Evolutionary conservation across 92 coral and sea anemone genomes (phyloP).

Genomic region (Zoanthus sansibaricus): DNA sequence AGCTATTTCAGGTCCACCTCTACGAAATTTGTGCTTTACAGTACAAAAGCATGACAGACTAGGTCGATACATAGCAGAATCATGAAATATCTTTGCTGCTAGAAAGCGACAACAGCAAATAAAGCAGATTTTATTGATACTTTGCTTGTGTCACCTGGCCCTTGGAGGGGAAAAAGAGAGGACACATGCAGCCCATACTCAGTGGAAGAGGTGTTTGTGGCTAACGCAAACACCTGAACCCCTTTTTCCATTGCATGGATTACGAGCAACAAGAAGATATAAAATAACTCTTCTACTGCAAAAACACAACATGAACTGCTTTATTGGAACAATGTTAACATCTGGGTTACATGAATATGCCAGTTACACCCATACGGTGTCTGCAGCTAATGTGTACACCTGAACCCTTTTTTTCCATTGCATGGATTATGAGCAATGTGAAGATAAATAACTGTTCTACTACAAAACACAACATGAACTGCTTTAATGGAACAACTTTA

Average conservation of each 20-base stretch:
- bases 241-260: constrained; percentile 31
- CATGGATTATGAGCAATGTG: constrained; percentile 29
- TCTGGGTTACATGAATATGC: constrained; percentile 39
- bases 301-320: constrained; percentile 39
- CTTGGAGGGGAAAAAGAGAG: constrained; percentile 37
- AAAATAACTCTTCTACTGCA: constrained; percentile 30
- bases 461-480: constrained; percentile 35
- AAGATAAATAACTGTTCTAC: constrained; percentile 25
- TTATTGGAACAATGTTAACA: constrained; percentile 31
- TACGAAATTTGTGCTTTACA: constrained; percentile 31
- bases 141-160: constrained; percentile 38
- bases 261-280: constrained; percentile 20
- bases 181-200: constrained; percentile 34
- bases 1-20: constrained; percentile 31
- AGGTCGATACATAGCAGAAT: constrained; percentile 27
- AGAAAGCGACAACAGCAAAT: constrained; percentile 31
- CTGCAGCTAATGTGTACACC: constrained; percentile 19
- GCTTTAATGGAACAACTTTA: constrained; percentile 28
- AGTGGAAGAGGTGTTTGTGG: constrained; percentile 33
- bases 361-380: constrained; percentile 32
- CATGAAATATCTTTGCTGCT: constrained; percentile 27
- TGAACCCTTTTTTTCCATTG: constrained; percentile 18
- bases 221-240: constrained; percentile 23
- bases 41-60: constrained; percentile 26
- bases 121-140: constrained; percentile 26